Evolutionary conservation across 2,797 vertebrate genomes (phyloP), one percentile per base, ranked within the genome.

Genomic region (Microhierax caerulescens): DNA sequence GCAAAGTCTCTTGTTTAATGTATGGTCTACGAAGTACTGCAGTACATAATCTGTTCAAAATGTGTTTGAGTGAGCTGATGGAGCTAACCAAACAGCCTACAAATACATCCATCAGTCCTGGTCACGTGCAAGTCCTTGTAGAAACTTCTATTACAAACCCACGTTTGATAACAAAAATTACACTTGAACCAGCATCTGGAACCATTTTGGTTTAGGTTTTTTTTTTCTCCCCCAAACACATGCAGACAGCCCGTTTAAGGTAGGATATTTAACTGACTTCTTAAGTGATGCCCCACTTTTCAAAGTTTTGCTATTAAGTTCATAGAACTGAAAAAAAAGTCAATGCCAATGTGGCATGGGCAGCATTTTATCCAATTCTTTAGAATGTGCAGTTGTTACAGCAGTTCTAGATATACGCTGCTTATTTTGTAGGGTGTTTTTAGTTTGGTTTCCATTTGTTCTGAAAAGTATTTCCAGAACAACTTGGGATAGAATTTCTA

Each of bases 11-110:
- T 99, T 98, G 98, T 99, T 99, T 98, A 98, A 98, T 99, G 98
- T 98, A 98, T 98, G 98, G 98, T 99, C 98, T 98, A 98, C 98
- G 94, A 98, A 98, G 97, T 99, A 98, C 98, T 97, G 97, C 98
- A 98, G 98, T 98, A 99, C 98, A 98, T 99, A 99, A 99, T 98
- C 98, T 99, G 98, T 99, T 99, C 98, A 98, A 99, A 99, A 98
- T 98, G 98, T 98, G 98, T 98, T 98, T 98, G 98, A 98, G 98
- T 98, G 97, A 98, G 97, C 97, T 97, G 97, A 98, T 97, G 97
- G 98, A 98, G 93, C 97, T 98, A 98, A 97, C 94, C 95, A 97
- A 98, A 97, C 30, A 87, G 96, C 97, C 93, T 95, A 92, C 72
- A 94, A 93, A 87, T 91, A 82, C 95, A 97, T 97, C 96, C 89